Evolutionary conservation across 2,113 vertebrate genomes (phyloP), one percentile per base, ranked within the genome.

Genomic region (Myiopsitta monachus): DNA sequence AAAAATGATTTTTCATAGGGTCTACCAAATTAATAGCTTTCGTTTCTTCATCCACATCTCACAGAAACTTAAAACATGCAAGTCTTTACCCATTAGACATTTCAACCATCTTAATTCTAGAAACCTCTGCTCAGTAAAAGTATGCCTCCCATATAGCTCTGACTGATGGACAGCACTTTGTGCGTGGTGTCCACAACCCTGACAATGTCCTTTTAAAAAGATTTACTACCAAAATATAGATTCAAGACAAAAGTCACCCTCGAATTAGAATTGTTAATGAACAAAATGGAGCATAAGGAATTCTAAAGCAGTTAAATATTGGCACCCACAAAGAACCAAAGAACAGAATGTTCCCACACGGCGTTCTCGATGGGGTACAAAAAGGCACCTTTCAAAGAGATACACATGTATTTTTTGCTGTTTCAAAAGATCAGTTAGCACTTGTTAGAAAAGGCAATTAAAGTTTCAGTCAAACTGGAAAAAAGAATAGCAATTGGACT

Each of bases 381-480:
- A 82, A 96, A 96, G 57, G 86, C 84, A 97, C 78, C 96, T 94
- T 88, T 95, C 85, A 88, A 88, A 92, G 95, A 91, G 77, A 68
- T 47, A 94, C 9, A 64, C 23, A 52, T 46, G n/a, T 74, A 87
- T 61, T 61, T 88, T 95, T 86, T 87, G 15, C 88, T 88, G 39
- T 87, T 94, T 83, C 79, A 41, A 95, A 95, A 82, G 87, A 83
- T 79, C 89, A 94, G 96, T 94, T 92, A 76, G 85, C 52, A 59
- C 70, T 95, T 89, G 90, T 63, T 79, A 84, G 52, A 95, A 95
- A 92, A 87, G 77, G 86, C 78, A 96, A 92, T 95, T 86, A 88
- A 93, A 87, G 62, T 78, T 92, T 72, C 95, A 91, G 87, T 91
- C 95, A 92, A 90, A 66, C 17, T 70, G 79, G 74, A 95, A 85